Base-by-base conservation (phyloP, 2,113 vertebrate species). In the Narcine bancroftii region DNA sequence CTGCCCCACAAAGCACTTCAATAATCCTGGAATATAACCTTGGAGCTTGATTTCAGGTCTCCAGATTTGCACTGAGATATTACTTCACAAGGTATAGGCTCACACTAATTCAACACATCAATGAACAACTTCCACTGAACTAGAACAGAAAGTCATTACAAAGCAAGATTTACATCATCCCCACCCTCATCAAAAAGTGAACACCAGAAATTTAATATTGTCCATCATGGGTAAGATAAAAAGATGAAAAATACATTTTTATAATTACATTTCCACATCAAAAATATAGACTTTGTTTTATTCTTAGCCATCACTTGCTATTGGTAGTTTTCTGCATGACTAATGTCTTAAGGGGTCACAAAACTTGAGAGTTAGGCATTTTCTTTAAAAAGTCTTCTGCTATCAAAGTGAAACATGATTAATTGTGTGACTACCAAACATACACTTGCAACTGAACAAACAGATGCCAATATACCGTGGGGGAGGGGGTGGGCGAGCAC, bases 71-170 rank as follows among this genome's bases (percentile, higher is more conserved):
- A 42, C 24, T 42, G 85, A 91, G 89, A 10, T 45, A 69, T 45
- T 65, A 42, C 24, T 69, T n/a, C 60, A 47, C 42, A 63, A 66
- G 60, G 71, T 66, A 24, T 33, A 5, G 21, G 45, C 39, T 39
- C 63, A 91, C 42, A 69, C 42, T 65, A 47, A 45, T 3, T 26
- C 42, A 69, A 7, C n/a, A 89, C 65, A 91, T 91, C 63, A 66
- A 91, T 91, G 26, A 47, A 29, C 42, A 33, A 45, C 15, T 19
- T 47, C 65, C 42, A 45, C 26, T 91, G 36, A 91, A 47, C 63
- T 29, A 42, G 63, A 91, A 69, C 63, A 91, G 33, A 69, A 29
- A 91, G 63, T 71, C 71, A 91, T 91, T 91, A 69, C 69, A 66
- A 29, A 91, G 39, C 3, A 69, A 91, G 63, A 2, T 24, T 29